Percentiles rank a stretch among this genome's conserved stretches.
These are phyloP conservation scores for Chesias legatella DNA, from an alignment of 2,888 invertebrate genomes.

Conservation along the genomic window DNA sequence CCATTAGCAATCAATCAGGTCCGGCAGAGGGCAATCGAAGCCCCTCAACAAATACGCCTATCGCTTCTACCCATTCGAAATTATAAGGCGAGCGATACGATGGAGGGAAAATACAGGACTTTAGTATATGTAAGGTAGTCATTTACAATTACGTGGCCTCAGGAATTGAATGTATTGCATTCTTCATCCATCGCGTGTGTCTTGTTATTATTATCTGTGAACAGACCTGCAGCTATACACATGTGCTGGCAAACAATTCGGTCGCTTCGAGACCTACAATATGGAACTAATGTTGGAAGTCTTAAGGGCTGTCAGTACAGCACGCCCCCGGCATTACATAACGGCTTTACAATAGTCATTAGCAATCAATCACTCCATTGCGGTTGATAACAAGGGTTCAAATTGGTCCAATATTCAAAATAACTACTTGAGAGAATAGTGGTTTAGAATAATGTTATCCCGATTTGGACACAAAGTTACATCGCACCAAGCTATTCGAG, in stretches of 20 bases:
- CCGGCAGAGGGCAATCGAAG: constrained; percentile 39
- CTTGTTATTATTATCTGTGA: constrained; percentile 57
- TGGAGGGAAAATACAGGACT: constrained; percentile 50
- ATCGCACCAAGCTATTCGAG: constrained; percentile 39
- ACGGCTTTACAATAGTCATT: constrained; percentile 70
- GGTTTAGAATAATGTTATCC: constrained; percentile 4
- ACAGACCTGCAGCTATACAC: constrained; percentile 50
- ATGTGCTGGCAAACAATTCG: constrained; percentile 55
- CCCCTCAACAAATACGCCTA: constrained; percentile 41
- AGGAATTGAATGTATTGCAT: constrained; percentile 52
- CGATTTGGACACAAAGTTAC: constrained; percentile 3
- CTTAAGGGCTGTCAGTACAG: constrained; percentile 54
- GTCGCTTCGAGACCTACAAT: constrained; percentile 36
- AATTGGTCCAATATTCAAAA: constrained; percentile 49
- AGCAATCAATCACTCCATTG: constrained; percentile 70
- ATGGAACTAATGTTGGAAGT: constrained; percentile 53
- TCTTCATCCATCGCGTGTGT: constrained; percentile 47
- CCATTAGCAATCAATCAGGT: constrained; percentile 59
- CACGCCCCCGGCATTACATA: constrained; percentile 55
- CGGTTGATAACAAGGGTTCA: constrained; percentile 48
- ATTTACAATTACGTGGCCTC: constrained; percentile 50
- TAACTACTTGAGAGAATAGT: constrained; percentile 43
- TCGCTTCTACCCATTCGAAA: constrained; percentile 40
- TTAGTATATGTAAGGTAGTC: constrained; percentile 48
- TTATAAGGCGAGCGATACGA: constrained; percentile 39